phyloP scores from a whole-genome alignment of 1,140 invertebrate genomes.

The Drosophila malerkotliana region DNA sequence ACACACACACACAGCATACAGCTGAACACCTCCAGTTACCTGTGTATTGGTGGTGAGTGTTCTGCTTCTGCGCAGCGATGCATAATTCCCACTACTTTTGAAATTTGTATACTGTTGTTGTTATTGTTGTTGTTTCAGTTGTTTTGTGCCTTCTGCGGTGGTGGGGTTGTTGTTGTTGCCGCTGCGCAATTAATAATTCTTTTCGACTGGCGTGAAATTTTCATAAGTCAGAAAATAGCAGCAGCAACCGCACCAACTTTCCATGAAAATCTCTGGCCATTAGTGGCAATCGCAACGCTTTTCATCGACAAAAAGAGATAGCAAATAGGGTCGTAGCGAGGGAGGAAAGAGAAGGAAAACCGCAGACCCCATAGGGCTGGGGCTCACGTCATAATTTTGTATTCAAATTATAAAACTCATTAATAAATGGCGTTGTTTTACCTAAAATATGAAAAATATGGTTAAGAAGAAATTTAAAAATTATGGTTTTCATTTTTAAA shows the following conservation, averaged over 20 bases:
- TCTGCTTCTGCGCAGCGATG: slow-evolving; percentile 81
- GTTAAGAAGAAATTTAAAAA: neutral
- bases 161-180: slow-evolving; percentile 21
- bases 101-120: slow-evolving; percentile 42
- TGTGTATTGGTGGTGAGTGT: slow-evolving; percentile 36
- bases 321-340: no score
- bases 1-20: slow-evolving; percentile 5
- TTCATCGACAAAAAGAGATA: slow-evolving; percentile 31
- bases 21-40: slow-evolving; percentile 13
- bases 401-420: slow-evolving; percentile 66
- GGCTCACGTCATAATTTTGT: slow-evolving; percentile 74
- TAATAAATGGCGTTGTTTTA: slow-evolving; percentile 51
- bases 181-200: slow-evolving; percentile 82
- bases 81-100: slow-evolving; percentile 79
- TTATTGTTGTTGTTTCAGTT: slow-evolving; percentile 24
- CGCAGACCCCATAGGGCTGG: slow-evolving; percentile 59
- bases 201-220: slow-evolving; percentile 81
- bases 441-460: neutral
- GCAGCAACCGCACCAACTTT: slow-evolving; percentile 72
- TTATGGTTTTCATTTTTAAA: neutral
- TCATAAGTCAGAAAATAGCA: slow-evolving; percentile 70
- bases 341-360: slow-evolving; percentile 33
- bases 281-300: slow-evolving; percentile 63
- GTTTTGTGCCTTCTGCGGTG: slow-evolving; percentile 18
- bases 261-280: slow-evolving; percentile 68